phyloP scores from a whole-genome alignment of 2,888 invertebrate species.

The Hanleya hanleyi region DNA sequence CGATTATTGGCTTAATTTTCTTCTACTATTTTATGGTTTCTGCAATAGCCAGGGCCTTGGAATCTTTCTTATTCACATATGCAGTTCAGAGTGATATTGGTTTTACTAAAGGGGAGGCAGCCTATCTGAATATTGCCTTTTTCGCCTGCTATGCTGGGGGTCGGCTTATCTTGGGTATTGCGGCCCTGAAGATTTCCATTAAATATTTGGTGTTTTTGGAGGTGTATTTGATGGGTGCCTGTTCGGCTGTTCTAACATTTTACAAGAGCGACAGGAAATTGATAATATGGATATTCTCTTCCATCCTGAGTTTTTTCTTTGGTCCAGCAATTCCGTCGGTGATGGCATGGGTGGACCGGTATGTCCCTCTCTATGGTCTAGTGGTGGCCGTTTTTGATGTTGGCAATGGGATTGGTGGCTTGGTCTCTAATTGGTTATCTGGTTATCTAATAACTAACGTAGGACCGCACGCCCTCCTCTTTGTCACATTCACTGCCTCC shows the following conservation, averaged over 20 bases:
- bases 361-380: constrained; percentile 41
- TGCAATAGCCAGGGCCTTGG: not conserved
- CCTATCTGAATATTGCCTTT: constrained; percentile 39
- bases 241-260: constrained; percentile 28
- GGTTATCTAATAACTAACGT: constrained; percentile 34
- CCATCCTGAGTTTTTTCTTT: constrained; percentile 31
- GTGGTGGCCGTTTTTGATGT: constrained; percentile 37
- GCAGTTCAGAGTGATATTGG: constrained; percentile 25
- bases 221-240: constrained; percentile 29
- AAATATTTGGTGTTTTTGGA: constrained; percentile 30
- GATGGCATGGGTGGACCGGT: constrained; percentile 40
- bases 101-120: constrained; percentile 39
- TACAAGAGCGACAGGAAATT: constrained; percentile 28
- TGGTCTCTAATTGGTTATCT: constrained; percentile 35
- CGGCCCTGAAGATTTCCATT: constrained; percentile 28
- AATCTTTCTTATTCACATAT: not conserved
- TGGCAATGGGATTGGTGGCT: constrained; percentile 35
- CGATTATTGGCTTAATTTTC: not conserved
- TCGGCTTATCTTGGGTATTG: constrained; percentile 29
- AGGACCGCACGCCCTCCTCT: constrained; percentile 38
- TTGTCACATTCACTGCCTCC: constrained; percentile 13
- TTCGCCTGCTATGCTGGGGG: constrained; percentile 42
- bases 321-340: constrained; percentile 41
- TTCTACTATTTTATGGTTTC: not conserved
- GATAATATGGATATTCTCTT: constrained; percentile 37